These are phyloP conservation scores for Macroteleia sp. DNA, from an alignment of 2,888 invertebrate genomes.

Conservation along the genomic window DNA sequence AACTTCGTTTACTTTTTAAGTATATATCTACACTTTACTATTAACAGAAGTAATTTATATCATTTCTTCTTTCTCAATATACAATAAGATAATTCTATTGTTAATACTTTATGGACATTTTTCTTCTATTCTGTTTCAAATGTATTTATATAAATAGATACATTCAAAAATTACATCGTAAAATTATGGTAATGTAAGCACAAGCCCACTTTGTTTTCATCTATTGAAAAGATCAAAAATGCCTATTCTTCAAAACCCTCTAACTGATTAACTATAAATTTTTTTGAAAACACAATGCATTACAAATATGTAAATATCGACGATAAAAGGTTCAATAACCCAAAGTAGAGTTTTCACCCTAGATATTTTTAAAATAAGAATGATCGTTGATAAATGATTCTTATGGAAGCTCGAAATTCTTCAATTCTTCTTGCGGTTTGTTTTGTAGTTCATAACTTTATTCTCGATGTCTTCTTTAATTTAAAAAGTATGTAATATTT, in stretches of 20 bases:
- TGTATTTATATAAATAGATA: too few species aligned
- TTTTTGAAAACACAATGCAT: neutral
- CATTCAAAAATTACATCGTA: too few species aligned
- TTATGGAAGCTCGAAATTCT: constrained; percentile 13
- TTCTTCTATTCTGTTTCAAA: too few species aligned
- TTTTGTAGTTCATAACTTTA: constrained; percentile 12
- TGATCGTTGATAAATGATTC: constrained; percentile 28
- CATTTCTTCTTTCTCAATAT: too few species aligned
- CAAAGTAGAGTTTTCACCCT: constrained; percentile 19
- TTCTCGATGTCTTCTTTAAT: constrained; percentile 21
- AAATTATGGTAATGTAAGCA: too few species aligned
- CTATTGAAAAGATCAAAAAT: neutral
- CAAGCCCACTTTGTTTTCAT: too few species aligned
- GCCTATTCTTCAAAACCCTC: neutral
- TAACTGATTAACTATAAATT: neutral
- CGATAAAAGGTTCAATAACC: constrained; percentile 39
- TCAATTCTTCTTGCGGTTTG: constrained; percentile 11
- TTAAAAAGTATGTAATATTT: constrained; percentile 32
- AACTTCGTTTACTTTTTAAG: too few species aligned
- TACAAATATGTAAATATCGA: constrained; percentile 35
- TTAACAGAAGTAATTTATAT: too few species aligned
- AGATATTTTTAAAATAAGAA: constrained; percentile 6
- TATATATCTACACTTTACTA: too few species aligned
- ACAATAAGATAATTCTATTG: too few species aligned
- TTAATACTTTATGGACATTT: too few species aligned